phyloP scores from a whole-genome alignment of 2,888 invertebrate genomes.

The Dryococelus australis region DNA sequence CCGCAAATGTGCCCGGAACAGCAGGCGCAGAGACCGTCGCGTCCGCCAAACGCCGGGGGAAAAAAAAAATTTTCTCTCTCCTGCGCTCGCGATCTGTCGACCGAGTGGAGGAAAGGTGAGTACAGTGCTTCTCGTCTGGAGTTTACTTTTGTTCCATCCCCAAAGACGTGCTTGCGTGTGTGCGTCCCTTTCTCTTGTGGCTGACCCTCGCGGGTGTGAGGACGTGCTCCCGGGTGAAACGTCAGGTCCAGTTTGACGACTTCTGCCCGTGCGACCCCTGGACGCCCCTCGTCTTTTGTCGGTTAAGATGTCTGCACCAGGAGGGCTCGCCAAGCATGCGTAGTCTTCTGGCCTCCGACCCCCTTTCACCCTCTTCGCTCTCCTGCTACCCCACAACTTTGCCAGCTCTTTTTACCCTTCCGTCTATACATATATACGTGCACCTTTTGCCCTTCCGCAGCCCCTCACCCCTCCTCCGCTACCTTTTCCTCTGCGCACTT shows the following conservation, averaged over 20 bases:
- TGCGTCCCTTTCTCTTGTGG: background rate
- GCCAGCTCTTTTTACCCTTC: background rate
- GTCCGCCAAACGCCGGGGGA: background rate
- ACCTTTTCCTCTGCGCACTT: background rate
- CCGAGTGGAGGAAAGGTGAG: background rate
- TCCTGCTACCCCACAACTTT: background rate
- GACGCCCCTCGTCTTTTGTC: background rate
- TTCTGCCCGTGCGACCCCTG: background rate
- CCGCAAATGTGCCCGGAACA: background rate
- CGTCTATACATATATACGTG: background rate
- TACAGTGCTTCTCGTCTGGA: background rate
- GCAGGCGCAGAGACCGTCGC: background rate
- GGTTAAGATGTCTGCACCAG: background rate
- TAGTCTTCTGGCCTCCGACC: background rate
- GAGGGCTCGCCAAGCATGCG: background rate
- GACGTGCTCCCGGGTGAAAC: background rate
- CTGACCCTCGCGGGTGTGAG: background rate
- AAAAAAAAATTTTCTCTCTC: background rate
- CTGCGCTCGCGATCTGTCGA: background rate
- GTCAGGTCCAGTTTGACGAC: constrained; percentile 11
- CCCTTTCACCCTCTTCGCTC: background rate
- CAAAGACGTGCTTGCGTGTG: background rate
- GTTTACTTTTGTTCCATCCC: background rate
- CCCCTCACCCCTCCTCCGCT: background rate
- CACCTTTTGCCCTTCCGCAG: background rate